Percentiles rank a stretch among this genome's conserved stretches.
These are phyloP conservation scores for Thelaira solivaga DNA, from an alignment of 2,888 invertebrate species.

Conservation along the genomic window DNA sequence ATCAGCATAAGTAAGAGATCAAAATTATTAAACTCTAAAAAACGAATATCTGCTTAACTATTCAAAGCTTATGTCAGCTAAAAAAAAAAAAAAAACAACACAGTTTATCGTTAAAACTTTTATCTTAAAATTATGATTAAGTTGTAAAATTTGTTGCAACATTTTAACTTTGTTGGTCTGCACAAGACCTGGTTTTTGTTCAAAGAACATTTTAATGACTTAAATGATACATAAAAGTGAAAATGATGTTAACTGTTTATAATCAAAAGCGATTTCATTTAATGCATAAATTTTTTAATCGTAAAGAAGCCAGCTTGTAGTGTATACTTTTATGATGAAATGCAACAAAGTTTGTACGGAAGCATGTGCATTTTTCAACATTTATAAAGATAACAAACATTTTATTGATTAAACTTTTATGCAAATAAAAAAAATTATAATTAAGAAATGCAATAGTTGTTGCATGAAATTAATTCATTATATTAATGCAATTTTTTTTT, in stretches of 20 bases:
- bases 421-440: too few species aligned
- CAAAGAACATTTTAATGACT: constrained; percentile 4
- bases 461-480: too few species aligned
- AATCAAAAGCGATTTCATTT: constrained; percentile 35
- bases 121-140: constrained; percentile 65
- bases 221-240: constrained; percentile 27
- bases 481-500: too few species aligned
- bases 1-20: constrained; percentile 39
- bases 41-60: constrained; percentile 24
- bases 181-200: neutral
- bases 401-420: too few species aligned
- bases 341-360: constrained; percentile 24
- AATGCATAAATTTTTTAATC: constrained; percentile 8
- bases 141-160: constrained; percentile 57
- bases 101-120: constrained; percentile 63
- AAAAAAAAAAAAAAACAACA: constrained; percentile 56
- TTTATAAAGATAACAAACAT: too few species aligned
- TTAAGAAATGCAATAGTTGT: too few species aligned
- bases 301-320: neutral
- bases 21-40: constrained; percentile 1
- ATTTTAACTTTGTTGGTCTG: constrained; percentile 15
- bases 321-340: neutral
- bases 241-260: constrained; percentile 31
- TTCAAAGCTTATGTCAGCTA: constrained; percentile 14
- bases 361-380: neutral